Evolutionary conservation across 1,140 invertebrate genomes (phyloP), one percentile per base, ranked within the genome.

Genomic region (Drosophila repleta): DNA sequence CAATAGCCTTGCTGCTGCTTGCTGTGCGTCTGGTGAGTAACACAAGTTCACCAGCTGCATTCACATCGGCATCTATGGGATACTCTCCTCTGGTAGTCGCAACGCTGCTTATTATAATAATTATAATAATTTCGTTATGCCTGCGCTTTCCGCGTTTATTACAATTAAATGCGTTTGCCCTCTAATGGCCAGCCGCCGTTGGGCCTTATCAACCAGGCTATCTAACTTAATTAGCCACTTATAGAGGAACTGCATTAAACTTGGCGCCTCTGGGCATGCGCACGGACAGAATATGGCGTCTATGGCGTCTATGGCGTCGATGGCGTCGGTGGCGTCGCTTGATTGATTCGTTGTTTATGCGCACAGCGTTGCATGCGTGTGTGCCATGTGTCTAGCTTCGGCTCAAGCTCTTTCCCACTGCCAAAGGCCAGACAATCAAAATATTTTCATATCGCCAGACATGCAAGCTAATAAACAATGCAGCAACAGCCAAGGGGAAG

Each of bases 151-250:
- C 48, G 62, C 73, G 52, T 66, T 79, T 79, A 82, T 76, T 66
- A 68, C 70, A 64, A 67, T 76, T 58, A 74, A 76, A 85, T 80
- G 73, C 72, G 52, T 69, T 77, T 74, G 69, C 67, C 58, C 72
- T 73, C 69, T 72, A 66, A 72, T 66, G 56, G 53, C 43, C 62
- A 60, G 29, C 10, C 10, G 21, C n/a, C 8, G n/a, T n/a, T n/a
- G 20, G 71, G 52, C 62, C 72, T 73, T 79, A 55, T 48, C 39
- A 65, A 51, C 52, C 70, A 43, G 72, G 52, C 71, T 68, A 76
- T 76, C 66, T 52, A 77, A 63, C 74, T 57, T 69, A 87, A 87
- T 85, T 77, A 81, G 77, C 65, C 65, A 73, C 82, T 87, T 74
- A 39, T 15, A 66, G 56, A 46, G 56, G 29, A 35, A 62, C 52